Conservation (phyloP, 2,888 invertebrate species). For the Tinea trinotella region DNA sequence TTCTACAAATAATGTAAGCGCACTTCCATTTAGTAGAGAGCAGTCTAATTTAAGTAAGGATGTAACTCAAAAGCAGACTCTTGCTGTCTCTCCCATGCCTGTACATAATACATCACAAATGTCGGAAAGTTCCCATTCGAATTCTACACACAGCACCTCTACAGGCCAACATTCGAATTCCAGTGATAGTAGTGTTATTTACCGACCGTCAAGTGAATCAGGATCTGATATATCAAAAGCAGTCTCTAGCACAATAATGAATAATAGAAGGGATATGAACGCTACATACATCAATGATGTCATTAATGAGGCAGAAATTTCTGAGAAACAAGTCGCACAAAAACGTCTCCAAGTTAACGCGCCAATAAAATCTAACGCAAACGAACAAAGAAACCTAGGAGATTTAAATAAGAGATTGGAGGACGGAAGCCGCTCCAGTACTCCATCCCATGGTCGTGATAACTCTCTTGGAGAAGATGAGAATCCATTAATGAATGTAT, state of each 20-base stretch:
- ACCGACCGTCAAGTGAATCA: constrained; percentile 81
- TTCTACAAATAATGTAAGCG: constrained; percentile 64
- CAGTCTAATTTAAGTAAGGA: constrained; percentile 68
- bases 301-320: constrained; percentile 66
- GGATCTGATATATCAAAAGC: constrained; percentile 74
- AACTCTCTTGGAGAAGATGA: constrained; percentile 76
- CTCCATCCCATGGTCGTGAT: constrained; percentile 66
- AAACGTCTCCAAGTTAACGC: constrained; percentile 42
- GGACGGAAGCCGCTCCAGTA: constrained; percentile 55
- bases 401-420: constrained; percentile 45
- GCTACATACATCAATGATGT: constrained; percentile 65
- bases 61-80: constrained; percentile 61
- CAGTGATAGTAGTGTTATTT: constrained; percentile 81
- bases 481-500: constrained; percentile 81
- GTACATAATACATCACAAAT: constrained; percentile 68
- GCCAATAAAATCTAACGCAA: constrained; percentile 35
- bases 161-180: constrained; percentile 79
- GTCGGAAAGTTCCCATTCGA: constrained; percentile 78
- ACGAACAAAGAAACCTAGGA: constrained; percentile 50
- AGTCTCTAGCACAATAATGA: constrained; percentile 45
- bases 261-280: constrained; percentile 71
- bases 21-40: constrained; percentile 62
- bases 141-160: constrained; percentile 53
- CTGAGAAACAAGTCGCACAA: constrained; percentile 61
- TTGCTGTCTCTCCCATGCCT: constrained; percentile 85